Conservation (phyloP, 1,140 invertebrate genomes). For the Brachionus calyciflorus region DNA sequence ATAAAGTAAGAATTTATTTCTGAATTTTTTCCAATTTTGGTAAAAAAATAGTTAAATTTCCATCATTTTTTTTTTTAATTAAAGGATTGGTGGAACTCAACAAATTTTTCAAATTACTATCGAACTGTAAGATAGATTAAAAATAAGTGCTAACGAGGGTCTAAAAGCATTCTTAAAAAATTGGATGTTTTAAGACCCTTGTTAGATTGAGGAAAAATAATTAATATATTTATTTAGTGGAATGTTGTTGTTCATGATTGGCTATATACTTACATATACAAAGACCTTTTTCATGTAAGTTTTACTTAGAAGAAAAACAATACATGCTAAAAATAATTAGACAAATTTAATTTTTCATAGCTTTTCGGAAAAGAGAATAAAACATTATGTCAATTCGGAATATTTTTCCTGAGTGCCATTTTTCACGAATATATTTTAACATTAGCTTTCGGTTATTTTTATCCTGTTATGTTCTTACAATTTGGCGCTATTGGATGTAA, state of each 20-base stretch:
- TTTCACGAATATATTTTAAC: conserved; percentile 81
- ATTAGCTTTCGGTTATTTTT: conserved; percentile 76
- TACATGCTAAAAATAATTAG: background rate
- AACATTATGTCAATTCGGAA: conserved; percentile 60
- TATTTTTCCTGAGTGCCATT: conserved; percentile 68
- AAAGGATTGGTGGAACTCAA: conserved; percentile 91
- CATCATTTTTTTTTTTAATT: conserved; percentile 47
- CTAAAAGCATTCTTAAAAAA: too few relatives aligned
- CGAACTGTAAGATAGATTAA: conserved; percentile 51
- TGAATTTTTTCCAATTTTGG: background rate
- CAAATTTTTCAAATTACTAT: conserved; percentile 76
- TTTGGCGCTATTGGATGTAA: conserved; percentile 61
- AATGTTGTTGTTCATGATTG: conserved; percentile 90
- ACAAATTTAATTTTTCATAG: conserved; percentile 27
- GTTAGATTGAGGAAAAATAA: background rate
- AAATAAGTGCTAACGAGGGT: too few relatives aligned
- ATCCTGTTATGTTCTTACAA: conserved; percentile 74
- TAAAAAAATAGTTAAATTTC: too few relatives aligned
- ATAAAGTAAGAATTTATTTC: conserved; percentile 58
- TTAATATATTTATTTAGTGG: conserved; percentile 68
- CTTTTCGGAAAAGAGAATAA: conserved; percentile 49
- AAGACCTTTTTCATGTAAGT: conserved; percentile 70
- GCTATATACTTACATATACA: conserved; percentile 86
- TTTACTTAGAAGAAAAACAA: background rate
- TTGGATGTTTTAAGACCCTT: too few relatives aligned